These are phyloP conservation scores for Paralichthys olivaceus DNA, from an alignment of 2,113 vertebrate species.

Conservation along the genomic window DNA sequence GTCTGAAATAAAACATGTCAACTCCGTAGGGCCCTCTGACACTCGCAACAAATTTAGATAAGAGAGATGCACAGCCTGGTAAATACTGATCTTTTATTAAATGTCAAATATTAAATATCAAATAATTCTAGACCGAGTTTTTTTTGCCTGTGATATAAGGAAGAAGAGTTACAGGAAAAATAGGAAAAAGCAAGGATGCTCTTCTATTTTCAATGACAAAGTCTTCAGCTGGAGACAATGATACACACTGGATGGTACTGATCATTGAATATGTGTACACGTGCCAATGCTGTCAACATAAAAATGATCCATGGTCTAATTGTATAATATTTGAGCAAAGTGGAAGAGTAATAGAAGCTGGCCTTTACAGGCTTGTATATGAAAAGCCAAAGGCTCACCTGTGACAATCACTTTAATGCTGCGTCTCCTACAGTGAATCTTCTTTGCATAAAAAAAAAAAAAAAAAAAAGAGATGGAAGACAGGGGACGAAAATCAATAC, in stretches of 20 bases:
- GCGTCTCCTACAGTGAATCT: constrained; percentile 76
- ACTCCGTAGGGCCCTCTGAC: constrained; percentile 34
- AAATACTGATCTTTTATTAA: constrained; percentile 14
- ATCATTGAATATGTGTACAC: not conserved
- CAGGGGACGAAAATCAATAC: constrained; percentile 81
- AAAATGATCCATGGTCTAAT: not conserved
- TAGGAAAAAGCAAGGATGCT: not conserved
- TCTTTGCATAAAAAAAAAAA: constrained; percentile 76
- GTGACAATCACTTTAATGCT: constrained; percentile 77
- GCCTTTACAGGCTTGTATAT: constrained; percentile 64
- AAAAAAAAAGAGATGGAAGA: constrained; percentile 64
- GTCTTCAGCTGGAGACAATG: not conserved
- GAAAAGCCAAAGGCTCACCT: constrained; percentile 69
- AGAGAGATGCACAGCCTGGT: not conserved
- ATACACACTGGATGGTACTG: not conserved
- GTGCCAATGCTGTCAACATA: not conserved
- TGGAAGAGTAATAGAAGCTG: constrained; percentile 50
- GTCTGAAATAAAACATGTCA: constrained; percentile 39
- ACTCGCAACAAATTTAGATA: constrained; percentile 19
- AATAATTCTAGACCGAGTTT: not conserved
- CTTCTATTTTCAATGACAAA: not conserved
- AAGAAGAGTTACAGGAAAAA: not conserved
- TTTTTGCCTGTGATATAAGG: not conserved
- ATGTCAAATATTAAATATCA: constrained; percentile 22
- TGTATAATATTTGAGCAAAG: constrained; percentile 30